These are phyloP conservation scores for Epizoanthus stellaris DNA, from an alignment of 92 coral and sea anemone genomes.

Conservation along the genomic window DNA sequence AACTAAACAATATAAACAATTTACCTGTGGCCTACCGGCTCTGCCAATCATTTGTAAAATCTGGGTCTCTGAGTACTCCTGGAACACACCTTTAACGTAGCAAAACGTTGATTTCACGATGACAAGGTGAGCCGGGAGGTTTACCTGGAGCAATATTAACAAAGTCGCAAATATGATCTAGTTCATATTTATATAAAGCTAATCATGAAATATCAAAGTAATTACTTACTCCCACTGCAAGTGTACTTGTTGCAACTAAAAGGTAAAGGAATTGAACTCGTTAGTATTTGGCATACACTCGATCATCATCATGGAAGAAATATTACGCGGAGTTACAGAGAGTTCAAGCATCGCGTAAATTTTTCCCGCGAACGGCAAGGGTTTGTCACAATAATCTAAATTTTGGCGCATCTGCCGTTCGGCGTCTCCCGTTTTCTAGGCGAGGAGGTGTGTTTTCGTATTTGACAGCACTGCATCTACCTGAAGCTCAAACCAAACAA, in stretches of 20 bases:
- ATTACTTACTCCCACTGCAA: conserved; percentile 96
- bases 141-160: conserved; percentile 67
- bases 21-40: conserved; percentile 98
- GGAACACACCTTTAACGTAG: conserved; percentile 88
- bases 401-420: no score
- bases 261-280: neutral
- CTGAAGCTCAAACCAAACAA: no score
- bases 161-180: neutral
- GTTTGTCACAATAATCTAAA: no score
- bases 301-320: no score
- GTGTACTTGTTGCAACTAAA: conserved; percentile 97
- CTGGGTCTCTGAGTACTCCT: conserved; percentile 95
- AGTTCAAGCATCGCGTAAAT: no score
- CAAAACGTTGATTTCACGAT: conserved; percentile 95
- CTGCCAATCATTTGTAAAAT: conserved; percentile 98
- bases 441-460: no score
- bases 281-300: no score
- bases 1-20: neutral
- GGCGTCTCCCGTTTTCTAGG: no score
- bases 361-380: no score
- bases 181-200: neutral
- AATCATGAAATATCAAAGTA: neutral
- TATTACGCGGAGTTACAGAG: neutral
- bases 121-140: conserved; percentile 97
- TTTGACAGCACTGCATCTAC: no score